Percentiles rank a stretch among this genome's conserved stretches.
Evolutionary conservation across 2,113 vertebrate genomes (phyloP).

Genomic region (Hippocampus comes): DNA sequence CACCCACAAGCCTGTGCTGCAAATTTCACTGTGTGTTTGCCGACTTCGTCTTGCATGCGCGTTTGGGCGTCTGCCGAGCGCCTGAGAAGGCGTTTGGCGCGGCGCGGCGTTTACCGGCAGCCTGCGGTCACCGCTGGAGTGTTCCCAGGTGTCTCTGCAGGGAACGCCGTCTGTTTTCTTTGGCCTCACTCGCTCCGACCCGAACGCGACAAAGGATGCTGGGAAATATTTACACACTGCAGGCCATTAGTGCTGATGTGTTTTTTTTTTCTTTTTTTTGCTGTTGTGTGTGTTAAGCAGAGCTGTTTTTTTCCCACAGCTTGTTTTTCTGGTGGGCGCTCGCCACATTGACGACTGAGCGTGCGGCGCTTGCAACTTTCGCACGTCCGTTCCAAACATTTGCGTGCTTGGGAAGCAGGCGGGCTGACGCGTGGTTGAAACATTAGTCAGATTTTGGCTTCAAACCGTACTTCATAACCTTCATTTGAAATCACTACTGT

Average conservation of each 20-base stretch:
- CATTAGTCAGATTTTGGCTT: too few species aligned
- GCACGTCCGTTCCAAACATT: conserved; percentile 41
- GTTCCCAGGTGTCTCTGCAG: conserved; percentile 29
- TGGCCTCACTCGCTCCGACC: conserved; percentile 12
- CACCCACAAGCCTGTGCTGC: too few species aligned
- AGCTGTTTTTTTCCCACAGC: conserved; percentile 40
- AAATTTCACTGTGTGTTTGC: too few species aligned
- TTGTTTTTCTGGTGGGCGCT: conserved; percentile 36
- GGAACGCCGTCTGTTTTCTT: conserved; percentile 25
- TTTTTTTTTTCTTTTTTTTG: conserved; percentile 8
- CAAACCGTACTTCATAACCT: too few species aligned
- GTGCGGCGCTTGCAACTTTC: conserved; percentile 22
- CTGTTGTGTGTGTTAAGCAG: conserved; percentile 25
- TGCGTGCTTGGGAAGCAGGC: conserved; percentile 20
- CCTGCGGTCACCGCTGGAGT: conserved; percentile 14
- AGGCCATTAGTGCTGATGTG: conserved; percentile 8
- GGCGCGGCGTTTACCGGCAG: conserved; percentile 29
- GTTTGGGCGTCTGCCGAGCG: too few species aligned
- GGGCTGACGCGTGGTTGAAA: conserved; percentile 41
- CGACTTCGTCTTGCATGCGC: too few species aligned
- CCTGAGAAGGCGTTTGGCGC: conserved; percentile 6
- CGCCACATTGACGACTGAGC: conserved; percentile 43
- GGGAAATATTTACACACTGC: conserved; percentile 8
- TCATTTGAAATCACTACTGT: too few species aligned
- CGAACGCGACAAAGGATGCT: conserved; percentile 14